Evolutionary conservation across 2,888 invertebrate genomes (phyloP).

Genomic region (Danaus chrysippus): DNA sequence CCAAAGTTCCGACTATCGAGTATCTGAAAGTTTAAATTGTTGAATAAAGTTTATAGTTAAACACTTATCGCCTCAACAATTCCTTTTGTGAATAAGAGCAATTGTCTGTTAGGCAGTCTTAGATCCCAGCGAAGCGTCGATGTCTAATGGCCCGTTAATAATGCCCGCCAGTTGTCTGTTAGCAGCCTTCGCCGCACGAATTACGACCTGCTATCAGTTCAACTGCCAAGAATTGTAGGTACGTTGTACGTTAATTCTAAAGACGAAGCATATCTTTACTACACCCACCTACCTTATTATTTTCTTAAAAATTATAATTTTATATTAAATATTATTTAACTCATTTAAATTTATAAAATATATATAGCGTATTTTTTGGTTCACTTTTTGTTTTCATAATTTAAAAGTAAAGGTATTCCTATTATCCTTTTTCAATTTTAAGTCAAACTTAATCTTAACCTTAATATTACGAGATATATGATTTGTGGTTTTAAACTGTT

Average conservation of each 20-base stretch:
- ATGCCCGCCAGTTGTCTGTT: constrained; percentile 64
- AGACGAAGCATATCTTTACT: constrained; percentile 34
- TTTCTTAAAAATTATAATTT: no score
- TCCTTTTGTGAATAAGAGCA: constrained; percentile 27
- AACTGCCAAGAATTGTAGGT: constrained; percentile 55
- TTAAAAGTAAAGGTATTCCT: no score
- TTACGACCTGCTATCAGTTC: constrained; percentile 61
- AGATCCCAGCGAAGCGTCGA: constrained; percentile 52
- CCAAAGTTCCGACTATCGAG: constrained; percentile 16
- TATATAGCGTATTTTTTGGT: no score
- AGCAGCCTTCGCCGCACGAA: constrained; percentile 58
- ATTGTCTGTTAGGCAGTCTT: constrained; percentile 28
- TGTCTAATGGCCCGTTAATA: constrained; percentile 72
- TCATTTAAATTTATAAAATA: no score
- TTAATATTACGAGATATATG: no score
- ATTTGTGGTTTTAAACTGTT: no score
- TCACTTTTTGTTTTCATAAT: no score
- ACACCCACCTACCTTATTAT: no score
- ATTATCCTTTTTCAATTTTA: no score
- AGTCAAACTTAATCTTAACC: no score
- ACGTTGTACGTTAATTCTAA: constrained; percentile 37
- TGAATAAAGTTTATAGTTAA: constrained; percentile 28
- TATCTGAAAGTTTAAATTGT: constrained; percentile 26
- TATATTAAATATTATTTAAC: no score
- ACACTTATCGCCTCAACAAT: constrained; percentile 32